These are phyloP conservation scores for Schlechtendalia chinensis DNA, from an alignment of 1,140 invertebrate genomes.

Conservation along the genomic window DNA sequence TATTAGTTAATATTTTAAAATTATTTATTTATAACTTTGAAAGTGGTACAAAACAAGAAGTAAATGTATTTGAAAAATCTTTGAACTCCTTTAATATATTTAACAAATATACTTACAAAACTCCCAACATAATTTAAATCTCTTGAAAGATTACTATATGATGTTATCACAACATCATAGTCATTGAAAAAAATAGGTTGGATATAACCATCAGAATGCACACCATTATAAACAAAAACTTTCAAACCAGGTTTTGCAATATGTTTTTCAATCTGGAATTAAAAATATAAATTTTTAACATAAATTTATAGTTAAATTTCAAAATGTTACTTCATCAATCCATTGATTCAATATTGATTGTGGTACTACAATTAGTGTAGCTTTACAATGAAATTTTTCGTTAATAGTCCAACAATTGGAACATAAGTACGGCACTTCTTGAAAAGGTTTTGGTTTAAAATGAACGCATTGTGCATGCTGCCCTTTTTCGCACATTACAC, in stretches of 20 bases:
- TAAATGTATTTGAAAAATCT: too few relatives aligned
- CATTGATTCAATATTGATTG: constrained; percentile 69
- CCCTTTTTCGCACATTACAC: constrained; percentile 21
- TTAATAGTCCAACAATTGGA: constrained; percentile 65
- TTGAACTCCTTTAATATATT: too few relatives aligned
- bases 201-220: constrained; percentile 62
- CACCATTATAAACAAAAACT: constrained; percentile 63
- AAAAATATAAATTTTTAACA: constrained; percentile 15
- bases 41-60: too few relatives aligned
- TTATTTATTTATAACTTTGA: too few relatives aligned
- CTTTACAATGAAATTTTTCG: constrained; percentile 59
- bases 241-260: constrained; percentile 60
- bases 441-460: constrained; percentile 29
- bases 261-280: constrained; percentile 63
- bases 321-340: constrained; percentile 62
- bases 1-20: too few relatives aligned
- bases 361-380: constrained; percentile 76
- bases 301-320: not conserved
- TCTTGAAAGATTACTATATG: constrained; percentile 63
- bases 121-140: constrained; percentile 61
- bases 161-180: constrained; percentile 75
- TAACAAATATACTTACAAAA: not conserved
- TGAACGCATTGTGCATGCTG: constrained; percentile 37
- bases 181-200: constrained; percentile 65
- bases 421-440: constrained; percentile 56